Evolutionary conservation across 2,888 invertebrate genomes (phyloP), one percentile per base, ranked within the genome.

Genomic region (Pristionchus arcanus): DNA sequence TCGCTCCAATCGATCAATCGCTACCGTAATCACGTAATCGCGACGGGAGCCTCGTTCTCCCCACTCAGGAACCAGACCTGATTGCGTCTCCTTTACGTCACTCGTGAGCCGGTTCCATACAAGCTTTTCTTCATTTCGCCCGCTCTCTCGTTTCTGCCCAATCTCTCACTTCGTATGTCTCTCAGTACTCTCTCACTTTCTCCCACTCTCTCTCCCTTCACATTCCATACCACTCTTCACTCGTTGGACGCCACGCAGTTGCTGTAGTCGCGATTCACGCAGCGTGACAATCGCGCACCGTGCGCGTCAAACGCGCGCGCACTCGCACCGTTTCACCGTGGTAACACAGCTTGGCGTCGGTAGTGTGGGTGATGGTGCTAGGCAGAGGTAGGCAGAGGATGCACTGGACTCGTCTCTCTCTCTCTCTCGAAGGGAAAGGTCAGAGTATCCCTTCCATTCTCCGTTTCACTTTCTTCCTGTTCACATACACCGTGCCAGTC

Each of bases 11-110:
- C 84, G 59, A 84, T 84, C 84, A 0, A 25, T 16, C 0, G n/a
- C 81, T 81, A 81, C 81, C 81, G 81, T 81, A 81, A 42, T 81
- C 42, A 81, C n/a, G 81, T 9, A 74, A 53, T 42, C 28, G 53
- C 28, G 81, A 53, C 81, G 81, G 49, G 81, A 81, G n/a, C 81
- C 74, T 74, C 74, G 11, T 63, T 49, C 49, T 28, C 42, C 21
- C 34, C 49, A 53, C 83, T 55, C 55, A 53, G 49, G 53, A 53
- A 53, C 83, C 59, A 84, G 59, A 59, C 84, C 84, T 59, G 55
- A 59, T 63, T 63, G 59, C 84, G 55, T 63, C 59, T 84, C 42
- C 81, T 81, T 81, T 81, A 81, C 81, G 81, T 81, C 81, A 81
- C 81, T 81, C 81, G 4, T 28, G 34, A 59, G 55, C 84, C 84